Percentiles rank a stretch among this genome's conserved stretches.
Conservation (phyloP, 2,797 vertebrate genomes). For the Xyrichtys novacula region DNA sequence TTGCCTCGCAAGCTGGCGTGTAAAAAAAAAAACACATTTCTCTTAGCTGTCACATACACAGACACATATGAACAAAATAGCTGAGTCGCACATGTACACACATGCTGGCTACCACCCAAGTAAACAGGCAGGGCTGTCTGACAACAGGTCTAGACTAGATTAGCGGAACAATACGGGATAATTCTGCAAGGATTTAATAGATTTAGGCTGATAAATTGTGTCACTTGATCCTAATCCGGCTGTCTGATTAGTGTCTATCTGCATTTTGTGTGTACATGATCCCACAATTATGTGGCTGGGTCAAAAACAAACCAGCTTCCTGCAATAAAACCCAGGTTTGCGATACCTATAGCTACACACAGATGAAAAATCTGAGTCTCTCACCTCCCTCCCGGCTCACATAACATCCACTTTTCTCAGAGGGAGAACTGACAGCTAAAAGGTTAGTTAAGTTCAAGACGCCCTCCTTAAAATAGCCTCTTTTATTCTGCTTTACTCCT, state of each 20-base stretch:
- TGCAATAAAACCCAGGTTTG: conserved; percentile 13
- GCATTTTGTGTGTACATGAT: conserved; percentile 3
- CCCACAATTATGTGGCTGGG: not conserved
- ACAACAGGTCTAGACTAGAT: conserved; percentile 51
- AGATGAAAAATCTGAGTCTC: conserved; percentile 5
- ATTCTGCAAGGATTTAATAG: conserved; percentile 40
- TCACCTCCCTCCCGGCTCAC: conserved; percentile 30
- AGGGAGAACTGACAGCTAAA: conserved; percentile 55
- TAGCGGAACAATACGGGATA: conserved; percentile 35
- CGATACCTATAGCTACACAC: conserved; percentile 4
- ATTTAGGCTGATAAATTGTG: conserved; percentile 31
- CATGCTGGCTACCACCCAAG: conserved; percentile 11
- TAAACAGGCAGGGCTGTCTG: not conserved
- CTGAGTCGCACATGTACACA: conserved; percentile 18
- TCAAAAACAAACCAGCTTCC: not conserved
- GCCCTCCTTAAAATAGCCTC: conserved; percentile 63
- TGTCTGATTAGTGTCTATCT: conserved; percentile 12
- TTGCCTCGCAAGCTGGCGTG: conserved; percentile 13
- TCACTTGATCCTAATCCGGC: conserved; percentile 50
- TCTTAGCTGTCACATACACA: conserved; percentile 4
- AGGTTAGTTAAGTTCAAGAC: conserved; percentile 57
- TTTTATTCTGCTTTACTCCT: conserved; percentile 58
- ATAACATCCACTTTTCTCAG: conserved; percentile 53
- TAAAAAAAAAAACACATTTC: conserved; percentile 34
- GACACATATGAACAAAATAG: not conserved